phyloP scores from a whole-genome alignment of 1,140 invertebrate genomes.

The Lordiphosa stackelbergi region DNA sequence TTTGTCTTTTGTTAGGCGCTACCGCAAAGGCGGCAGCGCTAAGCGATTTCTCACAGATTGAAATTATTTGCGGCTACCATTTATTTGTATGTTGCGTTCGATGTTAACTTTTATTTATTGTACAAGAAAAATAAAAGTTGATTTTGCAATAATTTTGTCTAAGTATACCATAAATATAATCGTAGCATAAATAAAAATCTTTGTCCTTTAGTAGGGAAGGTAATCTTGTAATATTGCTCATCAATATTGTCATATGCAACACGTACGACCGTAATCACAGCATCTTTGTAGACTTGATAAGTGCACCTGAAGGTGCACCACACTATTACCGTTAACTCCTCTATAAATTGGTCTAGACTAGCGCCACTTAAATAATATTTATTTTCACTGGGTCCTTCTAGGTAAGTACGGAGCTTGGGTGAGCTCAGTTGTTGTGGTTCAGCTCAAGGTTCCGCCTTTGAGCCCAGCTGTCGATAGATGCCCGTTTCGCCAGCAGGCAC shows the following conservation, averaged over 20 bases:
- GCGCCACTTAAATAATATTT: constrained; percentile 51
- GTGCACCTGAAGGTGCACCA: too few relatives aligned
- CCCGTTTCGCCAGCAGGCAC: constrained; percentile 54
- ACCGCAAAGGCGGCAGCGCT: too few relatives aligned
- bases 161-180: constrained; percentile 27
- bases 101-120: constrained; percentile 51
- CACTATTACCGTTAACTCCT: constrained; percentile 20
- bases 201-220: constrained; percentile 27
- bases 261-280: constrained; percentile 67
- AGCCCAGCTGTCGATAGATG: constrained; percentile 47
- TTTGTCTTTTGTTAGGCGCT: too few relatives aligned
- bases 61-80: too few relatives aligned
- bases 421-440: neutral
- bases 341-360: constrained; percentile 46
- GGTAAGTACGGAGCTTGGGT: constrained; percentile 7
- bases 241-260: constrained; percentile 33
- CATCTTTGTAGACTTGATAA: constrained; percentile 69
- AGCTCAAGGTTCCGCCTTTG: constrained; percentile 35
- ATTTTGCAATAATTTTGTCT: constrained; percentile 23
- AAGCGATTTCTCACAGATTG: too few relatives aligned
- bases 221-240: constrained; percentile 42
- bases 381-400: constrained; percentile 18
- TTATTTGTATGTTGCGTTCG: too few relatives aligned
- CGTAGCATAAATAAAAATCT: constrained; percentile 35
- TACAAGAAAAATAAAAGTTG: constrained; percentile 18